phyloP scores from a whole-genome alignment of 2,113 vertebrate genomes.

The Aleadryas rufinucha region DNA sequence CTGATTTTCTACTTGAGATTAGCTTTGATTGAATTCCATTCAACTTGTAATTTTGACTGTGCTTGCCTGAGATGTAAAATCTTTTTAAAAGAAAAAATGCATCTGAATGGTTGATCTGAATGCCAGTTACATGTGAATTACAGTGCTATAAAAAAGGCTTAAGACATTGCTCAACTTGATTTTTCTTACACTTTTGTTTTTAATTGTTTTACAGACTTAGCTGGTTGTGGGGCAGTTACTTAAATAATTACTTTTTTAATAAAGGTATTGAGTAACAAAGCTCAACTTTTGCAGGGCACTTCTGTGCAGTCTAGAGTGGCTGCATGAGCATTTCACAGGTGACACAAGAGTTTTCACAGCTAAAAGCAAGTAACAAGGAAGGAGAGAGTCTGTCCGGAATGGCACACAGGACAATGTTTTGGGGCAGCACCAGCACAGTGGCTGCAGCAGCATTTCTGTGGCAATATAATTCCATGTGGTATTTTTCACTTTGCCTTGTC shows the following conservation, averaged over 20 bases:
- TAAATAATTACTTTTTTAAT: not conserved
- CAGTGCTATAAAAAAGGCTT: not conserved
- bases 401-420: not conserved
- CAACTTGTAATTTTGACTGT: not conserved
- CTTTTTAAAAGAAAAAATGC: not conserved
- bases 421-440: not conserved
- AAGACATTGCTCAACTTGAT: not conserved
- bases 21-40: not conserved
- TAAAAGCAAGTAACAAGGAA: not conserved
- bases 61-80: not conserved
- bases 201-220: not conserved
- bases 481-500: not conserved
- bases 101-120: not conserved
- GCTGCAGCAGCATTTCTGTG: not conserved
- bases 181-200: not conserved
- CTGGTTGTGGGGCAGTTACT: not conserved
- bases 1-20: not conserved
- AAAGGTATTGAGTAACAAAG: not conserved
- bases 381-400: not conserved
- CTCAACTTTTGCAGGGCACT: not conserved
- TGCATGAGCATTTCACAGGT: rapidly evolving
- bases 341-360: not conserved
- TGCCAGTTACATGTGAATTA: not conserved
- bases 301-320: not conserved
- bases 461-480: not conserved